Evolutionary conservation across 92 coral and sea anemone genomes (phyloP), one percentile per base, ranked within the genome.

Genomic region (Anthopleura xanthogrammica): DNA sequence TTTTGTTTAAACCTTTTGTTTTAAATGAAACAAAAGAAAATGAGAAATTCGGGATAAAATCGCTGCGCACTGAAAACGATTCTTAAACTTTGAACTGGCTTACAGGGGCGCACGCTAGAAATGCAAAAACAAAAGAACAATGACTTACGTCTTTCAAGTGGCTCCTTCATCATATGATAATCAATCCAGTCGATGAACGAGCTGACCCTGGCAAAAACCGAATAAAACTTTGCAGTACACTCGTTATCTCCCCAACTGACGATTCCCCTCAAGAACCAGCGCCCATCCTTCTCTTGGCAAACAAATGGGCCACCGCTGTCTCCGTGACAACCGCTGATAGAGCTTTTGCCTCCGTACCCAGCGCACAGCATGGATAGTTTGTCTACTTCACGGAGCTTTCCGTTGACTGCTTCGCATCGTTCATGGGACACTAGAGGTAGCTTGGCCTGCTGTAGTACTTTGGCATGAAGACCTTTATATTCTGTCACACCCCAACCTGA

Each of bases 231-330:
- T 2, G 91, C 93, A 0, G 77, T 81, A 60, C 97, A 93, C 65
- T 91, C 72, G 74, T 91, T 84, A 77, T 93, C 97, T 6, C 97
- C 97, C 97, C 97, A 93, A 66, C 97, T 93, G 5, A 93, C 97
- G 2, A 90, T 87, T 24, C 97, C 97, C 20, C 94, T 88, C 46
- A 93, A 86, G 22, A 88, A 89, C 97, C 97, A 93, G 42, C 83
- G 85, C 20, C 91, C 91, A 4, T 85, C 85, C 9, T 75, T 86
- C 48, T 41, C 72, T 74, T 84, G 89, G 52, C 97, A 93, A 10
- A 91, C 97, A 65, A 93, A 79, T 6, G 97, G 97, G 5, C 97
- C 97, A 12, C 97, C 97, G 46, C 97, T 93, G 60, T 93, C 97
- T 24, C 97, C 91, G 79, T 88, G 90, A 62, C 97, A 93, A 52